Conservation (phyloP, 2,888 invertebrate genomes). For the Cetonia aurata region DNA sequence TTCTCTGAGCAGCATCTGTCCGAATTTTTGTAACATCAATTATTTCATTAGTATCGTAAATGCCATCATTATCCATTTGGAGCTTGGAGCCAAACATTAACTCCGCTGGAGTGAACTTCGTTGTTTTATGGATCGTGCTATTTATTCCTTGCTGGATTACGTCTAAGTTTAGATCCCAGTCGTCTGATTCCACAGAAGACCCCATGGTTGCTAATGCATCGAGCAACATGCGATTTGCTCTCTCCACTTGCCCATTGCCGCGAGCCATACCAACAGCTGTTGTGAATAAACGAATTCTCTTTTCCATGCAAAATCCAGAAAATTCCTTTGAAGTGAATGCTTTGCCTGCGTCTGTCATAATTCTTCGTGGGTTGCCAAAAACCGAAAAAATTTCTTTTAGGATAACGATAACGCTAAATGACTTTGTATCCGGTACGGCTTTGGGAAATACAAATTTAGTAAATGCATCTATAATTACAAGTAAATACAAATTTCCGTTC, state of each 20-base stretch:
- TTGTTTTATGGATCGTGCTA: conserved; percentile 47
- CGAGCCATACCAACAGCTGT: conserved; percentile 51
- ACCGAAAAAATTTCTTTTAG: conserved; percentile 55
- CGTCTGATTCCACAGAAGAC: conserved; percentile 48
- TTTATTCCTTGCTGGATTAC: conserved; percentile 53
- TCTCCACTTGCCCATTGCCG: conserved; percentile 60
- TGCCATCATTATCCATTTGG: conserved; percentile 41
- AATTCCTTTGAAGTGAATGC: conserved; percentile 61
- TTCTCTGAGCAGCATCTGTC: conserved; percentile 18
- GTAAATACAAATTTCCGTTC: conserved; percentile 57
- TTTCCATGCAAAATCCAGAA: conserved; percentile 55
- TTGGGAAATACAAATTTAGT: conserved; percentile 60
- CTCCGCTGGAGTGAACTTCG: conserved; percentile 43
- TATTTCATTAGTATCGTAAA: conserved; percentile 35
- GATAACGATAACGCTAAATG: conserved; percentile 54
- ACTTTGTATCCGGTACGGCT: conserved; percentile 56
- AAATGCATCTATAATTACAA: conserved; percentile 61
- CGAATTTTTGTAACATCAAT: conserved; percentile 45
- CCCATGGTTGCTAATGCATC: conserved; percentile 51
- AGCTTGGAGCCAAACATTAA: conserved; percentile 1
- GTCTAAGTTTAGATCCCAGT: conserved; percentile 53
- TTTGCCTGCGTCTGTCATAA: conserved; percentile 62
- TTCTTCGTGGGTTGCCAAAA: conserved; percentile 56
- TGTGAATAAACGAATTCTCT: conserved; percentile 53
- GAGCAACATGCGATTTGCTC: conserved; percentile 50